Evolutionary conservation across 2,113 vertebrate species (phyloP), one percentile per base, ranked within the genome.

Genomic region (Bufo bufo): DNA sequence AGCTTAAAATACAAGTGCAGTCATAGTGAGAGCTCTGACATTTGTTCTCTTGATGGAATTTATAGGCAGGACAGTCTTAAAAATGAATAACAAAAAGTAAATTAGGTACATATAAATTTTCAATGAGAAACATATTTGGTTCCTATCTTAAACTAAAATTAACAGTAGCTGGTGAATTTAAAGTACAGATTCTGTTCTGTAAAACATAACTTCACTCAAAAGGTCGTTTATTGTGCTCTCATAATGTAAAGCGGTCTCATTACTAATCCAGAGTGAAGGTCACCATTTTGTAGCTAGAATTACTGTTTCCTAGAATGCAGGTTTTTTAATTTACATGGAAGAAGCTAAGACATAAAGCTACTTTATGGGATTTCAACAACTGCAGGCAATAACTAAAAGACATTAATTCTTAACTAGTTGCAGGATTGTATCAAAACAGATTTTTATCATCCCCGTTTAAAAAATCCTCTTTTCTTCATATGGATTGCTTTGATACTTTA

Each of bases 81-180:
- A 65, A 84, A 69, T 54, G 49, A 23, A 83, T 83, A 83, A 69
- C 61, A 69, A 69, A 45, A 84, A 23, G 71, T 84, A 69, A 84
- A 84, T 71, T 54, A 54, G 7, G 33, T 54, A 56, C 54, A 23
- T 50, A 7, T 49, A 49, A 16, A 13, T 11, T 3, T 13, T 45
- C 33, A 52, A 56, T 78, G 11, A 19, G 20, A 56, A 59, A 74
- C 16, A 74, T 0, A 74, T 3, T 11, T 33, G 23, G 14, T 33
- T 80, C 54, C 23, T 17, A 17, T 59, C 14, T 33, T 17, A 79
- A 16, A 79, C 7, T 33, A 43, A 80, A 52, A 77, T 33, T 43
- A 23, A n/a, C 13, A 33, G 33, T 8, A 59, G 23, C 77, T 80
- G 4, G 23, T 19, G 1, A 45, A 17, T 43, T 20, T 10, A 78